phyloP scores from a whole-genome alignment of 2,888 invertebrate species.

The Caenorhabditis becei region DNA sequence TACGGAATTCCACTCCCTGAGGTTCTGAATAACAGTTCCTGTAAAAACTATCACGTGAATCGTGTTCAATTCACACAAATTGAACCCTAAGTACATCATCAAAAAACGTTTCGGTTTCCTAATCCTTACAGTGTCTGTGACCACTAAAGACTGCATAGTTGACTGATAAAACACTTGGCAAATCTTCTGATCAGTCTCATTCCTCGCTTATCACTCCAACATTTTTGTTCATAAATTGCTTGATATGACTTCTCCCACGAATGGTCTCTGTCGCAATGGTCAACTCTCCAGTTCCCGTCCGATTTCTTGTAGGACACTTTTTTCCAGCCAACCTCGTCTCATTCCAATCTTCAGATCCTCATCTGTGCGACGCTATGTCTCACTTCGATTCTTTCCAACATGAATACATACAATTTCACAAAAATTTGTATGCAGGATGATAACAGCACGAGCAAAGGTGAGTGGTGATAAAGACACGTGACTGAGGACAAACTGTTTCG shows the following conservation, averaged over 20 bases:
- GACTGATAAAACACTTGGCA: background rate
- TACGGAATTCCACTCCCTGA: too few relatives aligned
- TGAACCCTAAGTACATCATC: background rate
- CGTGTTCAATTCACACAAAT: background rate
- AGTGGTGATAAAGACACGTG: slow-evolving; percentile 5
- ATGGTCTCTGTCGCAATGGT: slow-evolving; percentile 34
- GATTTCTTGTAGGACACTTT: slow-evolving; percentile 41
- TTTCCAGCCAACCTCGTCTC: background rate
- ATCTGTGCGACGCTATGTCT: slow-evolving; percentile 62
- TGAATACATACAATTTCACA: slow-evolving; percentile 71
- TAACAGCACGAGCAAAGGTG: slow-evolving; percentile 58
- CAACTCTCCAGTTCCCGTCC: slow-evolving; percentile 46
- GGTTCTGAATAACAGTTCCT: too few relatives aligned
- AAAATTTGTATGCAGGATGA: slow-evolving; percentile 70
- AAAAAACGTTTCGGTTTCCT: background rate
- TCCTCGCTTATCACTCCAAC: slow-evolving; percentile 11
- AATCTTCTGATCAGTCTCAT: slow-evolving; percentile 4
- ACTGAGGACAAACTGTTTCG: background rate
- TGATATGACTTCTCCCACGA: slow-evolving; percentile 18
- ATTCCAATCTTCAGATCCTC: slow-evolving; percentile 51
- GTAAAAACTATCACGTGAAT: background rate
- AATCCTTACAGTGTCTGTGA: background rate
- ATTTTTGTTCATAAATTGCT: slow-evolving; percentile 29
- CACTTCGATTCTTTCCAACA: slow-evolving; percentile 65
- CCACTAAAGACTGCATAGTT: slow-evolving; percentile 1